Evolutionary conservation across 35 echinoderm and acorn worm species (phyloP).

Genomic region (Hemicentrotus pulcherrimus): DNA sequence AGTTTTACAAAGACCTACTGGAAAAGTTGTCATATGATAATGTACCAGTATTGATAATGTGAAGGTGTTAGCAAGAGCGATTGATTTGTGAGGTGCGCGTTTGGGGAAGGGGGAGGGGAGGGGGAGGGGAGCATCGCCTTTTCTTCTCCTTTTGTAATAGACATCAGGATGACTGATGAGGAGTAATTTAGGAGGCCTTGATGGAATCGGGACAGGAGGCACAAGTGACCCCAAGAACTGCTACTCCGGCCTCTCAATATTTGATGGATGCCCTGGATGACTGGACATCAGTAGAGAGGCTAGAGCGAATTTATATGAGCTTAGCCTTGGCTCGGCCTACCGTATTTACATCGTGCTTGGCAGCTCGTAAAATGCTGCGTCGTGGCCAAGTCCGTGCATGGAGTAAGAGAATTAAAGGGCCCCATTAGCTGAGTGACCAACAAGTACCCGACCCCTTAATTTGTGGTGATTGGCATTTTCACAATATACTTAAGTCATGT

Average conservation of each 20-base stretch:
- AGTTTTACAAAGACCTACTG: not conserved
- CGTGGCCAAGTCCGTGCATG: not conserved
- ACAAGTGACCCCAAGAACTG: not conserved
- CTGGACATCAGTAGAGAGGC: not conserved
- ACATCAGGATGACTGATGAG: conserved; percentile 18
- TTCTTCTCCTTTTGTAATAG: not conserved
- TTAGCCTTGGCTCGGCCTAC: conserved; percentile 34
- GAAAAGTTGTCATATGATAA: not conserved
- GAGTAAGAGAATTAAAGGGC: not conserved
- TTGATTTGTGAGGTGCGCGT: not conserved
- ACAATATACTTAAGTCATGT: too few species aligned
- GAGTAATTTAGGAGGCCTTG: conserved; percentile 21
- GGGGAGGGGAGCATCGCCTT: not conserved
- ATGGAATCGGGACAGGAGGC: conserved; percentile 29
- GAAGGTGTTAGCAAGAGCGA: not conserved
- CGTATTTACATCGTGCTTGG: conserved; percentile 31
- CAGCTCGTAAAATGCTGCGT: conserved; percentile 26
- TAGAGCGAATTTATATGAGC: conserved; percentile 9
- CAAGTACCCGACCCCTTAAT: not conserved
- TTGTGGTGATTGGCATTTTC: not conserved
- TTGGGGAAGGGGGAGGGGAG: not conserved
- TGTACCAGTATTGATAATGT: not conserved
- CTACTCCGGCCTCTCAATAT: not conserved
- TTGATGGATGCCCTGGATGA: conserved; percentile 23
- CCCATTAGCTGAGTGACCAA: not conserved